These are phyloP conservation scores for Caenorhabditis sp. DNA, from an alignment of 2,888 invertebrate genomes.

Conservation along the genomic window DNA sequence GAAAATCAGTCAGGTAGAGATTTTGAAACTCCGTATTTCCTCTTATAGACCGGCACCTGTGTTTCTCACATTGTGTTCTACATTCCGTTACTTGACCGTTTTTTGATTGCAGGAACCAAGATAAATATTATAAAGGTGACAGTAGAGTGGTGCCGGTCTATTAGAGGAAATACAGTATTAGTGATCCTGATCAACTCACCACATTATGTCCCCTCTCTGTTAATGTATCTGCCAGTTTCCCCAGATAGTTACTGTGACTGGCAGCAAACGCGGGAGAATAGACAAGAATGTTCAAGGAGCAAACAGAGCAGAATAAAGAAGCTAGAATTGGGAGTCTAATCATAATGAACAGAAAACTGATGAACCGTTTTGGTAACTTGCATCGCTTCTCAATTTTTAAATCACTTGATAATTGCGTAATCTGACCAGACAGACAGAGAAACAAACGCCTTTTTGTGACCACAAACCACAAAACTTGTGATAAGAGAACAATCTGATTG, in stretches of 20 bases:
- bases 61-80: too few species aligned
- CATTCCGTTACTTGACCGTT: too few species aligned
- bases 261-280: slow-evolving; percentile 66
- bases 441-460: slow-evolving; percentile 36
- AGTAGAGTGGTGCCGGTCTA: too few species aligned
- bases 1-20: too few species aligned
- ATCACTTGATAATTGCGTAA: slow-evolving; percentile 19
- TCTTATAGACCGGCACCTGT: too few species aligned
- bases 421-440: not conserved
- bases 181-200: slow-evolving; percentile 36
- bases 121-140: too few species aligned
- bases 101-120: too few species aligned
- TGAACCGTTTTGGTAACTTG: too few species aligned
- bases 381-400: slow-evolving; percentile 19
- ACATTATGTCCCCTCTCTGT: slow-evolving; percentile 68
- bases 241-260: slow-evolving; percentile 69
- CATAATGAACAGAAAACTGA: not conserved
- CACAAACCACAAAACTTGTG: slow-evolving; percentile 30
- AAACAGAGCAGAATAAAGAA: not conserved
- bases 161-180: too few species aligned
- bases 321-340: not conserved
- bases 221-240: slow-evolving; percentile 66
- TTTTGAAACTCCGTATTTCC: not conserved
- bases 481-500: slow-evolving; percentile 6
- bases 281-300: slow-evolving; percentile 62